Evolutionary conservation across 2,888 invertebrate species (phyloP), one percentile per base, ranked within the genome.

Genomic region (Lucinisca nassula): DNA sequence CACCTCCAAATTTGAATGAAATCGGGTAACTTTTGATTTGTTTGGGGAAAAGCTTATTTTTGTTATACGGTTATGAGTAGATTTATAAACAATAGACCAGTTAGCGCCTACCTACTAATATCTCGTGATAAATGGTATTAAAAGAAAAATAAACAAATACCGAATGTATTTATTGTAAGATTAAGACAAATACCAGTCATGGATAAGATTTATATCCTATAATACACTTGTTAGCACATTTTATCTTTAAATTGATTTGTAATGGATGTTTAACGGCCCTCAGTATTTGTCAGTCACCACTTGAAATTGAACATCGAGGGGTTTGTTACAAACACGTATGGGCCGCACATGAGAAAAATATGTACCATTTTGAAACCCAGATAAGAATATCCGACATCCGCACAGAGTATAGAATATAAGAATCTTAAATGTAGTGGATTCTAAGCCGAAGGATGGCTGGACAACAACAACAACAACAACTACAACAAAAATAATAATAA

Each of bases 31-130:
- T 67, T 67, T 67, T 67, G 67, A 67, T 67, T 67, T 67, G 67
- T 67, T 67, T 67, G 24, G 2, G 24, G 35, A 35, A 67, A 67
- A 67, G 67, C 67, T 67, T 67, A 67, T 67, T 67, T 67, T 35
- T 35, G 27, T 67, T 30, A 67, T 32, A 35, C 35, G 67, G 35
- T 17, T 35, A 67, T 67, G 67, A 67, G 67, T 17, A 12, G 67
- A 35, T 35, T 67, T 67, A 67, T 67, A 67, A 67, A 67, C 67
- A 67, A 67, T 67, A 67, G 67, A 67, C 67, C 67, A 67, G 67
- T 67, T 67, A 67, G 67, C 67, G 67, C 67, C 67, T 67, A 67
- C 32, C 21, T 21, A 67, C 67, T 32, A 67, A 67, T 67, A 67
- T 35, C 35, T 35, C 35, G 12, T 35, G 67, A 67, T 67, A 67